These are phyloP conservation scores for Brachycybe producta DNA, from an alignment of 2,888 invertebrate species.

Conservation along the genomic window DNA sequence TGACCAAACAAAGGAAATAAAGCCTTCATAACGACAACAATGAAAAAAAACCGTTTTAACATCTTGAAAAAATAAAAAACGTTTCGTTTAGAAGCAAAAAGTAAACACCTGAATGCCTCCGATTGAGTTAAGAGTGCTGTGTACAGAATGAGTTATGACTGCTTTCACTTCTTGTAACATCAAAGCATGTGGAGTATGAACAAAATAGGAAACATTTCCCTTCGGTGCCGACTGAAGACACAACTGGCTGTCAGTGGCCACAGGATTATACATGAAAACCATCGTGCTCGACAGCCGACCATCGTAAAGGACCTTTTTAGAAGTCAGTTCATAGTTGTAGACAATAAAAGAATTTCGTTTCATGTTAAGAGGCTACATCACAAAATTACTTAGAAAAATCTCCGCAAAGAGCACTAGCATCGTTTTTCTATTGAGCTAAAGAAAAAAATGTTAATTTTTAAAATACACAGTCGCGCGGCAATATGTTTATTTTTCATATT, in stretches of 20 bases:
- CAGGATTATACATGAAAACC: slow-evolving; percentile 99
- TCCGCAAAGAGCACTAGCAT: too few relatives aligned
- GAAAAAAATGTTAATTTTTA: slow-evolving; percentile 7
- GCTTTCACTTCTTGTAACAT: slow-evolving; percentile 99
- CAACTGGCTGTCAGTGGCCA: slow-evolving; percentile 96
- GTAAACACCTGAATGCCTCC: slow-evolving; percentile 84
- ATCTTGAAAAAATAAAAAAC: too few relatives aligned
- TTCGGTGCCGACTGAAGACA: slow-evolving; percentile 97
- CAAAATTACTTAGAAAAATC: too few relatives aligned
- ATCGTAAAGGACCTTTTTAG: slow-evolving; percentile 81
- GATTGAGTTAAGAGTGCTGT: slow-evolving; percentile 95
- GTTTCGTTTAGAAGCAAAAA: too few relatives aligned
- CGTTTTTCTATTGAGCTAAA: too few relatives aligned
- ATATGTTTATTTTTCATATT: too few relatives aligned
- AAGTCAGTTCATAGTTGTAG: too few relatives aligned
- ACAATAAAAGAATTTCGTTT: slow-evolving; percentile 2
- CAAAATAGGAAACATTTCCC: slow-evolving; percentile 93
- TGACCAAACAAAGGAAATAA: slow-evolving; percentile 96
- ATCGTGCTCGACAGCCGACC: slow-evolving; percentile 92
- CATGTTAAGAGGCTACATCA: too few relatives aligned
- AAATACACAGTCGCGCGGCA: too few relatives aligned
- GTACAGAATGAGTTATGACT: slow-evolving; percentile 97
- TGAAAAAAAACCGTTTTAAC: too few relatives aligned
- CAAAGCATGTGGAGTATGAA: slow-evolving; percentile 97
- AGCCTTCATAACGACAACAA: slow-evolving; percentile 40